Evolutionary conservation across 2,797 vertebrate species (phyloP).

Genomic region (Adelosebastes latens): DNA sequence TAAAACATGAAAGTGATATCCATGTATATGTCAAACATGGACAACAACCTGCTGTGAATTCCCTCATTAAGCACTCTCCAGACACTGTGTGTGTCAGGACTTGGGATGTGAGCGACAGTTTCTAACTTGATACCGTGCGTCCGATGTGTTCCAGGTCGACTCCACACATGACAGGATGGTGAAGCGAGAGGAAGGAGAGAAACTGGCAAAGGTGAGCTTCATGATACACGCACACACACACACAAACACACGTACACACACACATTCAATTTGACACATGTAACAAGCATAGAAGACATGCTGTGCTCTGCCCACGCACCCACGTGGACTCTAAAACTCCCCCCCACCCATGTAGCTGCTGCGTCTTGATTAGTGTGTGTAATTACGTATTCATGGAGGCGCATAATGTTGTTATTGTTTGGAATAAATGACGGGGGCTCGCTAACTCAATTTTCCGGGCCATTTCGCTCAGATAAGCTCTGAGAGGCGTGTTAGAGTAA

Average conservation of each 20-base stretch:
- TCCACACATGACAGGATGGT: constrained; percentile 89
- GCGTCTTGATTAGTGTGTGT: constrained; percentile 23
- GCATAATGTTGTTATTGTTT: constrained; percentile 50
- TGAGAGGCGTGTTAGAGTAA: constrained; percentile 40
- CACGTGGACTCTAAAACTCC: neutral
- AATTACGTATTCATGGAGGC: constrained; percentile 40
- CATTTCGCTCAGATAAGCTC: constrained; percentile 45
- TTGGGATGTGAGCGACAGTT: neutral
- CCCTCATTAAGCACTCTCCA: neutral
- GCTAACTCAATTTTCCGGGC: constrained; percentile 61
- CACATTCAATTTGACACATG: neutral
- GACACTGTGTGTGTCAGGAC: neutral
- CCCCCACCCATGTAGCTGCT: neutral
- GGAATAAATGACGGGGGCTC: constrained; percentile 36
- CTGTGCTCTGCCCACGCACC: neutral
- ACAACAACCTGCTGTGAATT: neutral
- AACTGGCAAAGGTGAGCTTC: constrained; percentile 90
- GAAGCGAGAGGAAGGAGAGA: constrained; percentile 94
- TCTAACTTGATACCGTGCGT: neutral
- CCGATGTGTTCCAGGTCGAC: constrained; percentile 84
- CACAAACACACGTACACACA: neutral
- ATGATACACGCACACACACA: neutral
- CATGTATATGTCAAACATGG: neutral
- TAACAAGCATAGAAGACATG: neutral
- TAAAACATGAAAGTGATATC: neutral